Conservation (phyloP, 2,797 vertebrate genomes). For the Hemibagrus guttatus region DNA sequence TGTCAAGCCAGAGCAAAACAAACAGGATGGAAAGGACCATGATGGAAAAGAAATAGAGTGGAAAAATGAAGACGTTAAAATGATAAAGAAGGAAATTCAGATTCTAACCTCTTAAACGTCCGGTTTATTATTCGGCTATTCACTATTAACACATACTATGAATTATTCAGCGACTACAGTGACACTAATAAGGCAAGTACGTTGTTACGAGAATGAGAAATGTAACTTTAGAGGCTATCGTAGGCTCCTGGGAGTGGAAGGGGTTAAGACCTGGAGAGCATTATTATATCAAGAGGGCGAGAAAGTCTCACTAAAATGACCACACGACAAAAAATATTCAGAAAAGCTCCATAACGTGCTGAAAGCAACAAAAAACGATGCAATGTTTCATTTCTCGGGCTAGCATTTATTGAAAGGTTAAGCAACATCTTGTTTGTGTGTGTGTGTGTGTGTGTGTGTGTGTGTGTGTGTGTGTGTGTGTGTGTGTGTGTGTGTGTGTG, state of each 20-base stretch:
- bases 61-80: not conserved
- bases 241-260: not conserved
- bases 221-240: not conserved
- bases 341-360: not conserved
- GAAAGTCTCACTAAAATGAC: not conserved
- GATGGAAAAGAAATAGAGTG: not conserved
- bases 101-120: not conserved
- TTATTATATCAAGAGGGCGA: not conserved
- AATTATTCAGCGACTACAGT: not conserved
- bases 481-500: not conserved
- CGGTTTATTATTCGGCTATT: not conserved
- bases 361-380: not conserved
- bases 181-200: slow-evolving; percentile 1
- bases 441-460: not conserved
- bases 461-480: not conserved
- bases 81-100: not conserved
- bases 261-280: slow-evolving; percentile 2
- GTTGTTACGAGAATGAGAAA: not conserved
- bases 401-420: slow-evolving; percentile 9
- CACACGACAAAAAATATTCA: not conserved
- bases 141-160: not conserved
- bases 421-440: not conserved
- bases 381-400: not conserved
- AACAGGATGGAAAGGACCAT: not conserved
- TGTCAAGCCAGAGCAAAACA: not conserved